phyloP scores from a whole-genome alignment of 1,140 invertebrate species.

The Anoplophora glabripennis region DNA sequence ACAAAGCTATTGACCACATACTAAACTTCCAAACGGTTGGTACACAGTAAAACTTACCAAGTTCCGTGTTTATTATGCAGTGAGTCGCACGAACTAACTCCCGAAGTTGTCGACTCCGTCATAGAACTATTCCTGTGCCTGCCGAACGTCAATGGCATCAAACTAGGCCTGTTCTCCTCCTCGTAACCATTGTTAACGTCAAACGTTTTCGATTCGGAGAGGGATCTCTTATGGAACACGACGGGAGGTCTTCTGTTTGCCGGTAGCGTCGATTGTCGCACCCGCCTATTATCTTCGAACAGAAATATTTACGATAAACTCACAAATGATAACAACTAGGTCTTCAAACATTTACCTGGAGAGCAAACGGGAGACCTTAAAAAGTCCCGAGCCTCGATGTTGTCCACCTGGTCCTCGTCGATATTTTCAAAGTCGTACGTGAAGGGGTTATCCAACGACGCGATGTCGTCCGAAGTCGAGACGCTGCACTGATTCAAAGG shows the following conservation, averaged over 20 bases:
- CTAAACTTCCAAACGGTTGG: too few relatives aligned
- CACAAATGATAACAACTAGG: background rate
- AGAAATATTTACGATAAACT: background rate
- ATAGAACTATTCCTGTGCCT: constrained; percentile 54
- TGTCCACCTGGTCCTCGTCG: constrained; percentile 25
- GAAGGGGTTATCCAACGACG: constrained; percentile 15
- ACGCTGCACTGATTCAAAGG: constrained; percentile 13
- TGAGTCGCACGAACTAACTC: constrained; percentile 75
- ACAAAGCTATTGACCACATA: too few relatives aligned
- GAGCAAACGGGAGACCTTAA: constrained; percentile 15
- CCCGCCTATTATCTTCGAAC: constrained; percentile 19
- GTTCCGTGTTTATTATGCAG: constrained; percentile 56
- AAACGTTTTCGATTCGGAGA: constrained; percentile 64
- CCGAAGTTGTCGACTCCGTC: constrained; percentile 75
- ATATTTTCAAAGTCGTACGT: constrained; percentile 1
- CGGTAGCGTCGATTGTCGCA: constrained; percentile 57
- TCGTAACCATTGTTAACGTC: constrained; percentile 42
- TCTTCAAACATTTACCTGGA: constrained; percentile 21
- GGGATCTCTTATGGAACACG: constrained; percentile 55
- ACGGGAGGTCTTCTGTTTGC: constrained; percentile 49
- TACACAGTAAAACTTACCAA: constrained; percentile 46
- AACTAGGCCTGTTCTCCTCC: constrained; percentile 18
- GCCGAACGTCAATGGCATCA: constrained; percentile 40
- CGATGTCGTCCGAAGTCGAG: constrained; percentile 16
- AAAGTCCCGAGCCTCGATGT: constrained; percentile 19